Evolutionary conservation across 2,797 vertebrate species (phyloP).

Genomic region (Falco cherrug): DNA sequence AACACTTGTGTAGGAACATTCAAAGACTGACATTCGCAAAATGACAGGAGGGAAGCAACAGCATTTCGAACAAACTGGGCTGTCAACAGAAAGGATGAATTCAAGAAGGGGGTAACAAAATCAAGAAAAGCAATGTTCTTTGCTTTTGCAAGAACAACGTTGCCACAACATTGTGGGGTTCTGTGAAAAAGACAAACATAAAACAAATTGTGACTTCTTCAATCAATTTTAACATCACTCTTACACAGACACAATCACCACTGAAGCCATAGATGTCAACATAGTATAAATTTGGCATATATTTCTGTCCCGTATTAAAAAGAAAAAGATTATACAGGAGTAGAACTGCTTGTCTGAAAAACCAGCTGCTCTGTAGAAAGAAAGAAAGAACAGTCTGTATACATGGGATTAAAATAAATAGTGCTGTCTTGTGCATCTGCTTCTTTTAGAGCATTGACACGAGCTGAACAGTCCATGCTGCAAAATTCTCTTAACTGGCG

Average conservation of each 20-base stretch:
- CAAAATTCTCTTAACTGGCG: not conserved
- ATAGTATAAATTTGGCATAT: not conserved
- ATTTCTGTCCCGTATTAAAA: not conserved
- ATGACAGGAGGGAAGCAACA: not conserved
- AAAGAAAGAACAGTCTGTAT: not conserved
- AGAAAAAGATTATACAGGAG: not conserved
- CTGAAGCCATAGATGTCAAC: not conserved
- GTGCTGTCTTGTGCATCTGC: not conserved
- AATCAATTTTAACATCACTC: not conserved
- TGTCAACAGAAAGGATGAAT: not conserved
- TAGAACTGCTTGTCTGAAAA: not conserved
- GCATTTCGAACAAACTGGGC: not conserved
- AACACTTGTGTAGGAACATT: not conserved
- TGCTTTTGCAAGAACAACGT: not conserved
- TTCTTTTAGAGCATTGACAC: not conserved
- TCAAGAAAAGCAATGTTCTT: not conserved
- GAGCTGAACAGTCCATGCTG: not conserved
- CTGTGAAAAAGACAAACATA: not conserved
- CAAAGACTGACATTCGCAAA: not conserved
- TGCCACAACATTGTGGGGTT: not conserved
- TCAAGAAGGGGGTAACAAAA: not conserved
- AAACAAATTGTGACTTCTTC: not conserved
- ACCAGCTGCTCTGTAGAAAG: conserved; percentile 1
- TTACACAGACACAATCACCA: not conserved
- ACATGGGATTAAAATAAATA: conserved; percentile 38